These are phyloP conservation scores for Tarsius wallacei DNA, from an alignment of 2,797 vertebrate genomes.

Conservation along the genomic window DNA sequence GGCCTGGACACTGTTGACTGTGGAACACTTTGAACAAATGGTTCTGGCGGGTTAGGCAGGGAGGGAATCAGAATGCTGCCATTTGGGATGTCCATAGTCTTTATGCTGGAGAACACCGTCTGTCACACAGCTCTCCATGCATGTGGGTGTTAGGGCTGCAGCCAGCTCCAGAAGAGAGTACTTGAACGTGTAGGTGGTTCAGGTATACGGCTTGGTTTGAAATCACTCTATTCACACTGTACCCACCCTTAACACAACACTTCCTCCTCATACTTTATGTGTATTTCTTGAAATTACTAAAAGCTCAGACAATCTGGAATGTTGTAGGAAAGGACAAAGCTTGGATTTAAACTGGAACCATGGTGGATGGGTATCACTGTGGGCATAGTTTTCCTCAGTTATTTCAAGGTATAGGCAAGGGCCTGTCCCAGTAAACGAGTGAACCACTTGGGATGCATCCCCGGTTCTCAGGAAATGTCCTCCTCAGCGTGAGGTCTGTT, in stretches of 20 bases:
- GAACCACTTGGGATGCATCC: neutral
- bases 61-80: neutral
- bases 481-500: neutral
- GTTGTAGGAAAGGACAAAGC: neutral
- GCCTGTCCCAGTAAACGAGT: neutral
- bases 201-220: neutral
- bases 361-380: neutral
- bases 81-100: neutral
- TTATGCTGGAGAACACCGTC: neutral
- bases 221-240: neutral
- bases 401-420: slow-evolving; percentile 37
- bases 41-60: neutral
- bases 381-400: neutral
- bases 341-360: neutral
- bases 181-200: neutral
- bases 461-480: neutral
- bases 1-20: neutral
- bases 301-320: neutral
- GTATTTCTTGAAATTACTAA: slow-evolving; percentile 9
- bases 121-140: neutral
- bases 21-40: neutral
- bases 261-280: neutral
- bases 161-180: neutral
- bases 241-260: neutral
- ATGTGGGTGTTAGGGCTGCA: neutral